These are phyloP conservation scores for Tinea pellionella DNA, from an alignment of 2,888 invertebrate species.

Conservation along the genomic window DNA sequence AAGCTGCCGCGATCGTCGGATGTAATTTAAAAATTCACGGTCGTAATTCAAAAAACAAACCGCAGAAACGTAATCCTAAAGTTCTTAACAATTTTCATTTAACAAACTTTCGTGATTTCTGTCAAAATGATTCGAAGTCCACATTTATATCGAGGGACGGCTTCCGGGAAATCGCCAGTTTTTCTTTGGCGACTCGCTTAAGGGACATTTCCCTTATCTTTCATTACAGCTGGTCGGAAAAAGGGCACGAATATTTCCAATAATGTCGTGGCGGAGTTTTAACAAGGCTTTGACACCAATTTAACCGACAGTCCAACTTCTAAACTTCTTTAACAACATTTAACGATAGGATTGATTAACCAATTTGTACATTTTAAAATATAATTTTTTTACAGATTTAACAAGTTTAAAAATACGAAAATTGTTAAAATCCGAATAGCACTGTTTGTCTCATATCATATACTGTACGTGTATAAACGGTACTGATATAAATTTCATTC, in stretches of 20 bases:
- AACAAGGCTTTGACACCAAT: conserved; percentile 12
- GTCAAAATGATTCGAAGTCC: conserved; percentile 25
- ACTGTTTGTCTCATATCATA: too few species aligned
- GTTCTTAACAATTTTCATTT: conserved; percentile 37
- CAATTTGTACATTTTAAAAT: neutral
- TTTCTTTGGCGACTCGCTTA: conserved; percentile 23
- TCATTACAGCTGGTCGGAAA: conserved; percentile 13
- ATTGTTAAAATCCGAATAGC: too few species aligned
- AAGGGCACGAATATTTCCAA: conserved; percentile 12
- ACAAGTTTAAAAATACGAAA: too few species aligned
- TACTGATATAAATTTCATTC: too few species aligned
- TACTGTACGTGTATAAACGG: too few species aligned
- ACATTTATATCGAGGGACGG: conserved; percentile 21
- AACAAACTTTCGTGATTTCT: conserved; percentile 38
- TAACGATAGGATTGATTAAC: neutral
- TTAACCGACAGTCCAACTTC: neutral
- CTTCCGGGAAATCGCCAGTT: conserved; percentile 20
- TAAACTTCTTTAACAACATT: neutral
- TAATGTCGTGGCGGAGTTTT: conserved; percentile 10
- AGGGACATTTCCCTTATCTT: conserved; percentile 21
- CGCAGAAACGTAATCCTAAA: conserved; percentile 32
- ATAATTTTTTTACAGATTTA: too few species aligned
- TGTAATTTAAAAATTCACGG: conserved; percentile 1
- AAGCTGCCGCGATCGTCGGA: neutral
- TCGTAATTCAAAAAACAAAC: conserved; percentile 1